These are phyloP conservation scores for Drosophila simulans DNA, from an alignment of 1,140 invertebrate species.

Conservation along the genomic window DNA sequence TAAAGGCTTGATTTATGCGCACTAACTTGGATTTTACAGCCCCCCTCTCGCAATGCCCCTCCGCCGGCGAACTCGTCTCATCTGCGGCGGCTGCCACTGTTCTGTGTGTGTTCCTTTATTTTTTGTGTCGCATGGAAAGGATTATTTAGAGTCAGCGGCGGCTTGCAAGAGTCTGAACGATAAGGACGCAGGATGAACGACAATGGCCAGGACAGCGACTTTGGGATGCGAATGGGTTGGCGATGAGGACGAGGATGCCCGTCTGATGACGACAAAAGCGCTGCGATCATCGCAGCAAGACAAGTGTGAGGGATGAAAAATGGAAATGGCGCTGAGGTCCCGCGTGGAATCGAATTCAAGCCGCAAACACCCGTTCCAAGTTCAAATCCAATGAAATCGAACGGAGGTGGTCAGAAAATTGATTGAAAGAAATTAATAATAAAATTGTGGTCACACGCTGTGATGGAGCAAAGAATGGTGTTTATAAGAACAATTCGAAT, in stretches of 20 bases:
- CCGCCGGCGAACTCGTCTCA: constrained; percentile 33
- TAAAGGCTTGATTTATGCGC: constrained; percentile 84
- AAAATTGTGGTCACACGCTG: neutral
- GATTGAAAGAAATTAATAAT: neutral
- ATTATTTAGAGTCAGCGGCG: constrained; percentile 82
- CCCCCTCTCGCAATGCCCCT: constrained; percentile 20
- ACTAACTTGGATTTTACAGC: constrained; percentile 71
- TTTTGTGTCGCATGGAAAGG: constrained; percentile 70
- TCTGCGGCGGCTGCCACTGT: constrained; percentile 52
- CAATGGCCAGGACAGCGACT: constrained; percentile 53
- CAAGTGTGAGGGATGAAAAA: neutral
- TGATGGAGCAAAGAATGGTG: no score
- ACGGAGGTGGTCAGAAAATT: neutral
- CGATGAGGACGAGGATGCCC: constrained; percentile 4
- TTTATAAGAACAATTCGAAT: no score
- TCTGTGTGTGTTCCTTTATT: constrained; percentile 42
- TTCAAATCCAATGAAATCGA: neutral
- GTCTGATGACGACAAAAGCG: constrained; percentile 57
- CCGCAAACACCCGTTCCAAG: constrained; percentile 1
- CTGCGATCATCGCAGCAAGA: constrained; percentile 43
- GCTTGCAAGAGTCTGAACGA: constrained; percentile 79
- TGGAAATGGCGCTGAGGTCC: constrained; percentile 1
- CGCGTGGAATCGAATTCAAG: neutral
- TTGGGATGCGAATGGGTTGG: constrained; percentile 17
- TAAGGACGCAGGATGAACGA: constrained; percentile 72